A percentile compares a stretch with the other conserved stretches of the same genome.
Evolutionary conservation across 2,888 invertebrate genomes (phyloP).

Genomic region (Neocrepidodera transversa): DNA sequence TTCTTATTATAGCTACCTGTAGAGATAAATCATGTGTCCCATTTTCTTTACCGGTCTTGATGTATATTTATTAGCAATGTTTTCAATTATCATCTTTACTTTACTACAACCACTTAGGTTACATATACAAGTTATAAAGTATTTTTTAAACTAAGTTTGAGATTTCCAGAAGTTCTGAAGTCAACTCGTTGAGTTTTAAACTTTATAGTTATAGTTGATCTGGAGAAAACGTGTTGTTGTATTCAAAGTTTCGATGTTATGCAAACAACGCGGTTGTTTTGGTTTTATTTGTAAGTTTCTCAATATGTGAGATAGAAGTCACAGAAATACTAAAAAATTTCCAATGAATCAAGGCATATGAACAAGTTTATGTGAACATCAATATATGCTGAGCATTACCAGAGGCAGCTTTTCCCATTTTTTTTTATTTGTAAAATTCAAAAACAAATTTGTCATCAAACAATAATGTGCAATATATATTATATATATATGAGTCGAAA

Average conservation of each 20-base stretch:
- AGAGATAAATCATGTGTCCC: conserved; percentile 4
- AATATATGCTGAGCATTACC: background rate
- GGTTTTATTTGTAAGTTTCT: background rate
- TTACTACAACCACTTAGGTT: too few species aligned
- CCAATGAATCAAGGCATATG: conserved; percentile 2
- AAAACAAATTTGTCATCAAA: background rate
- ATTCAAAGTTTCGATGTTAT: conserved; percentile 6
- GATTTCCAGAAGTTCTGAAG: too few species aligned
- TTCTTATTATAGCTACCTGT: conserved; percentile 12
- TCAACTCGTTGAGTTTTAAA: background rate
- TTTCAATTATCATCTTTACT: background rate
- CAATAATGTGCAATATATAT: too few species aligned
- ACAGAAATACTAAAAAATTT: conserved; percentile 5
- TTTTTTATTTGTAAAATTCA: background rate
- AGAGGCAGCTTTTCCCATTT: background rate
- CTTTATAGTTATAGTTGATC: conserved; percentile 1
- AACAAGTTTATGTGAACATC: conserved; percentile 1
- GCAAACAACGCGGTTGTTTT: conserved; percentile 6
- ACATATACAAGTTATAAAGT: too few species aligned
- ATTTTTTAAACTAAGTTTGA: too few species aligned
- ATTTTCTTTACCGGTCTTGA: background rate
- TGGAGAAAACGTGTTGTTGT: conserved; percentile 2
- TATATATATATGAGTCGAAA: too few species aligned
- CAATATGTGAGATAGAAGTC: background rate
- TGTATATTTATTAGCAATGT: background rate